Conservation (phyloP, 2,797 vertebrate species). For the Xenentodon cancila region DNA sequence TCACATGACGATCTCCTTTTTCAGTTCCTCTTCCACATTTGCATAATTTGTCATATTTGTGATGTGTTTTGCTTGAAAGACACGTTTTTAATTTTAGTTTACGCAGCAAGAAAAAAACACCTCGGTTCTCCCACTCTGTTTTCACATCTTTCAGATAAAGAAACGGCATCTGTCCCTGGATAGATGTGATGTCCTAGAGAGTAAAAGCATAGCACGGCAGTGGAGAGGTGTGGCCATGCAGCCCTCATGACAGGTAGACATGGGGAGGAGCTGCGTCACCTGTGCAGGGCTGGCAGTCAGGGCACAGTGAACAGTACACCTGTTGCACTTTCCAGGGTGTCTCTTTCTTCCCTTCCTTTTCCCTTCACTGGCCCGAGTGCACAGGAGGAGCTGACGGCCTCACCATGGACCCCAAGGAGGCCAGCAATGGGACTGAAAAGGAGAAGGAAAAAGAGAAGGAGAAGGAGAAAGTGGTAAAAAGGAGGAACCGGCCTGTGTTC, state of each 20-base stretch:
- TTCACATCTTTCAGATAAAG: conserved; percentile 1
- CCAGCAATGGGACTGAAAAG: conserved; percentile 52
- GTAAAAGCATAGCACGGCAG: conserved; percentile 46
- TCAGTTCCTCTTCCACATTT: conserved; percentile 17
- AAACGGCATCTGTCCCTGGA: conserved; percentile 24
- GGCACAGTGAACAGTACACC: conserved; percentile 80
- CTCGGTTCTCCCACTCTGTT: background rate
- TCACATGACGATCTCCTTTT: conserved; percentile 19
- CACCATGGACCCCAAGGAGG: conserved; percentile 83
- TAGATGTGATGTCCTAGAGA: conserved; percentile 30
- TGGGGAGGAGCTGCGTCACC: conserved; percentile 84
- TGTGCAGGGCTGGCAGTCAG: conserved; percentile 79
- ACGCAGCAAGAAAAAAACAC: background rate
- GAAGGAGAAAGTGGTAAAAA: conserved; percentile 75
- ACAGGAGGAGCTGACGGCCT: conserved; percentile 42
- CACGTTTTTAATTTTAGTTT: conserved; percentile 1
- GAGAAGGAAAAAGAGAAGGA: conserved; percentile 44
- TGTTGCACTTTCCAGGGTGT: conserved; percentile 75
- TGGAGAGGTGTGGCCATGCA: conserved; percentile 74
- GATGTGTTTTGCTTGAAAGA: background rate
- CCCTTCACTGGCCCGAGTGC: conserved; percentile 28
- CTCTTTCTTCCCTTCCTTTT: conserved; percentile 44
- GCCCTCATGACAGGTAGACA: conserved; percentile 78
- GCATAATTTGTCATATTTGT: background rate
- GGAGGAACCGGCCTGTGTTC: conserved; percentile 86